A percentile compares a stretch with the other conserved stretches of the same genome.
Evolutionary conservation across 2,113 vertebrate species (phyloP).

Genomic region (Fukomys damarensis): DNA sequence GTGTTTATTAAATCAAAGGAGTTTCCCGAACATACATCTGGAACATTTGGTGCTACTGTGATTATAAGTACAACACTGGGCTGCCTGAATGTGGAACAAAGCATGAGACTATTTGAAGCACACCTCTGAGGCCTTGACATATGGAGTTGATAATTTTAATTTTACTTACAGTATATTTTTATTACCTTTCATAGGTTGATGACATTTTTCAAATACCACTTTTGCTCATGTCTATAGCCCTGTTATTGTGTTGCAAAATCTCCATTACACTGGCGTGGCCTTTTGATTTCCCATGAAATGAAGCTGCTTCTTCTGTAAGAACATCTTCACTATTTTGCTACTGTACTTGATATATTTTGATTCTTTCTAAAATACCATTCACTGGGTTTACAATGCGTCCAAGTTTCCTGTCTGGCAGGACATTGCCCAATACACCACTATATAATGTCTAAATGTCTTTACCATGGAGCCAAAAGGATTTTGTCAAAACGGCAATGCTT

Average conservation of each 20-base stretch:
- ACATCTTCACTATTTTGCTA: neutral
- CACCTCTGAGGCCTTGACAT: neutral
- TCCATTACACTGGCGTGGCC: neutral
- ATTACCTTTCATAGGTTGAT: neutral
- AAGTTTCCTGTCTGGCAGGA: neutral
- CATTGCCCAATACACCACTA: neutral
- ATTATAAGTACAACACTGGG: neutral
- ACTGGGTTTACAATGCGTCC: neutral
- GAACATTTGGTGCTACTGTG: slow-evolving; percentile 6
- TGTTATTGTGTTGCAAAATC: neutral
- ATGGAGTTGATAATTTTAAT: slow-evolving; percentile 11
- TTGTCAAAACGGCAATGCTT: neutral
- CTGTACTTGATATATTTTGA: neutral
- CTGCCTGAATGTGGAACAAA: slow-evolving; percentile 2
- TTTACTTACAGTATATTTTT: neutral
- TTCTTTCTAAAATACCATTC: slow-evolving; percentile 39
- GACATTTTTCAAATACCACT: neutral
- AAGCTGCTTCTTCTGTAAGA: neutral
- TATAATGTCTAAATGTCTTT: neutral
- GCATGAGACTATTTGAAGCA: neutral
- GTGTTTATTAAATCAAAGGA: slow-evolving; percentile 37
- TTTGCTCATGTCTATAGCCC: neutral
- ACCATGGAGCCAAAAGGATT: neutral
- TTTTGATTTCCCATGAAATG: slow-evolving; percentile 56
- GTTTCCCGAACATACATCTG: neutral